Evolutionary conservation across 1,140 invertebrate species (phyloP).

Genomic region (Bombus consobrinus): DNA sequence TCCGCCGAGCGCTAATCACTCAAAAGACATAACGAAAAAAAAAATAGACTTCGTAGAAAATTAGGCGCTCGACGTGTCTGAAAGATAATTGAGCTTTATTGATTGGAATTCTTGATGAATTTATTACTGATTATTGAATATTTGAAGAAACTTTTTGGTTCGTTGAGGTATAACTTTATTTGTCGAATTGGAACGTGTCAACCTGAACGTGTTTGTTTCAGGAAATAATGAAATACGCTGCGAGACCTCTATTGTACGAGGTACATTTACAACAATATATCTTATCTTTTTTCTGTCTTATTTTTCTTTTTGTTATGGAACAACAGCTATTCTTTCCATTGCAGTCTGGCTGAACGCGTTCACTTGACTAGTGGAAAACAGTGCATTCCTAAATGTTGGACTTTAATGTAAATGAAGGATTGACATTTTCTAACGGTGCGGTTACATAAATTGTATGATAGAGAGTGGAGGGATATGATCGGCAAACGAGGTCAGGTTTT

Average conservation of each 20-base stretch:
- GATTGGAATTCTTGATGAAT: too few species aligned
- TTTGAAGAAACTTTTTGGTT: not conserved
- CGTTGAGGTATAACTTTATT: not conserved
- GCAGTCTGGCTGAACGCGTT: not conserved
- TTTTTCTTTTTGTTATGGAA: not conserved
- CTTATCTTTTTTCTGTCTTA: not conserved
- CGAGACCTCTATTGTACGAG: not conserved
- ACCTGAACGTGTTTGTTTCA: not conserved
- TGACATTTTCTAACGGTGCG: not conserved
- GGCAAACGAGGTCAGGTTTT: not conserved
- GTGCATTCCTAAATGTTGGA: not conserved
- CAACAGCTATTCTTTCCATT: not conserved
- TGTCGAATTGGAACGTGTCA: not conserved
- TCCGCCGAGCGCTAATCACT: not conserved
- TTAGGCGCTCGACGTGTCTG: too few species aligned
- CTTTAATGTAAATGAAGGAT: not conserved
- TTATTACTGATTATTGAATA: not conserved
- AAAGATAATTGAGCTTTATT: not conserved
- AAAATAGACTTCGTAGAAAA: not conserved
- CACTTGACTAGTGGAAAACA: too few species aligned
- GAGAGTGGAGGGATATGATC: not conserved
- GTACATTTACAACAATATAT: not conserved
- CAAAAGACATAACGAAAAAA: not conserved
- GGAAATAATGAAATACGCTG: not conserved
- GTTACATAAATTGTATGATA: not conserved